Percentiles rank a stretch among this genome's conserved stretches.
These are phyloP conservation scores for Strongylocentrotus purpuratus DNA, from an alignment of 35 echinoderm and acorn worm genomes.

Conservation along the genomic window DNA sequence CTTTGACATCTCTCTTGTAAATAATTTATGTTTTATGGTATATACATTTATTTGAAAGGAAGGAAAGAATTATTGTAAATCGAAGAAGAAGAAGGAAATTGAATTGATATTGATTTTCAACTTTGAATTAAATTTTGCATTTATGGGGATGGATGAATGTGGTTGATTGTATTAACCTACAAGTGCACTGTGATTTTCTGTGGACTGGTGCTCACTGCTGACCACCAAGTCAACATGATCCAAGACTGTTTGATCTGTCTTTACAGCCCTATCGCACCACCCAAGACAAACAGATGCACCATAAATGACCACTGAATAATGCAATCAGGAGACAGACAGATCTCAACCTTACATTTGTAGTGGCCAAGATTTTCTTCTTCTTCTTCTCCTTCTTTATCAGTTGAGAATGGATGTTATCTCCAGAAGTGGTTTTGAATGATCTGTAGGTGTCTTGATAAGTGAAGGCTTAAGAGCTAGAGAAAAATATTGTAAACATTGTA, in stretches of 20 bases:
- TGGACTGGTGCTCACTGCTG: background rate
- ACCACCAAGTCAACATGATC: background rate
- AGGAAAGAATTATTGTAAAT: too few relatives aligned
- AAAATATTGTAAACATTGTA: too few relatives aligned
- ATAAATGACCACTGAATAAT: background rate
- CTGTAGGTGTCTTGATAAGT: too few relatives aligned
- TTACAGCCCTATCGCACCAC: background rate
- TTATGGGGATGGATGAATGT: too few relatives aligned
- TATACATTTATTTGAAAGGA: too few relatives aligned
- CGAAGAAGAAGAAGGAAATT: too few relatives aligned
- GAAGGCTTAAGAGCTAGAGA: too few relatives aligned
- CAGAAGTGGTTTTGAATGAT: background rate
- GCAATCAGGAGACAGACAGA: background rate
- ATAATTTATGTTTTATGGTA: too few relatives aligned
- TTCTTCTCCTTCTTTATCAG: background rate
- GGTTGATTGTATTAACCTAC: too few relatives aligned
- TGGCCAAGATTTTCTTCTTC: conserved; percentile 14
- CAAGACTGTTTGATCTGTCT: background rate
- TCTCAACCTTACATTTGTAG: background rate
- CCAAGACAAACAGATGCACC: background rate
- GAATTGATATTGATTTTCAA: too few relatives aligned
- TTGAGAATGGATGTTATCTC: background rate
- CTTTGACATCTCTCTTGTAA: too few relatives aligned
- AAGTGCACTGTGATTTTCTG: background rate
- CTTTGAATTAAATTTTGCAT: too few relatives aligned